These are phyloP conservation scores for Dysmachus trigonus DNA, from an alignment of 2,888 invertebrate genomes.

Conservation along the genomic window DNA sequence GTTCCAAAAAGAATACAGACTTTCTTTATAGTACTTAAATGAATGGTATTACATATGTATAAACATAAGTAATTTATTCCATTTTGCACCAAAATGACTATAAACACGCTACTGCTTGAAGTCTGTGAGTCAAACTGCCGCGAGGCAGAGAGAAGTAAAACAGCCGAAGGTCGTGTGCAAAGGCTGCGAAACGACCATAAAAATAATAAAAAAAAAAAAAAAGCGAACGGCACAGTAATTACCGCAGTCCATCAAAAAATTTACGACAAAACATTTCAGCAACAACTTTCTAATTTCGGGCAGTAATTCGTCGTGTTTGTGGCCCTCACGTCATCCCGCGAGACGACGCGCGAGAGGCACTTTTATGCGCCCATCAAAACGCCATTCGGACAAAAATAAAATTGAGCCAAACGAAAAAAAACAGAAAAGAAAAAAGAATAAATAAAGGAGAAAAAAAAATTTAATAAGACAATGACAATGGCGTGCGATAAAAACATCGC, in stretches of 20 bases:
- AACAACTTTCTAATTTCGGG: slow-evolving; percentile 19
- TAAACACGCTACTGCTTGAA: background rate
- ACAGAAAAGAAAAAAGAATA: background rate
- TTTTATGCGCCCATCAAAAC: slow-evolving; percentile 25
- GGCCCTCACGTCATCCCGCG: background rate
- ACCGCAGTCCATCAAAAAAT: slow-evolving; percentile 5
- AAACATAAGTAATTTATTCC: background rate
- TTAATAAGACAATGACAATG: slow-evolving; percentile 23
- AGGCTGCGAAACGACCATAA: background rate
- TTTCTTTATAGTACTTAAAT: too few species aligned
- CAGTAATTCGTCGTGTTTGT: background rate
- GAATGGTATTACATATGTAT: background rate
- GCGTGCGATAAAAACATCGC: slow-evolving; percentile 5
- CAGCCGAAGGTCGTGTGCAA: background rate
- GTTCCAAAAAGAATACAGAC: too few species aligned
- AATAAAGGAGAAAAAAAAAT: background rate
- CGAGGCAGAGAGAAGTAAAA: background rate
- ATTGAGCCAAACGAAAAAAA: background rate
- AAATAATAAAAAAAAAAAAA: background rate
- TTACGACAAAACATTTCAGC: slow-evolving; percentile 1
- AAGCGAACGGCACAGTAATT: background rate
- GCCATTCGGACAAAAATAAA: slow-evolving; percentile 35
- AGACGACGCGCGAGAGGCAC: background rate
- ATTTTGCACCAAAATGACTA: background rate
- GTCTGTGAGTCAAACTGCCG: background rate